Base-by-base conservation (phyloP, 2,113 vertebrate genomes). In the Nansenia antarctica region DNA sequence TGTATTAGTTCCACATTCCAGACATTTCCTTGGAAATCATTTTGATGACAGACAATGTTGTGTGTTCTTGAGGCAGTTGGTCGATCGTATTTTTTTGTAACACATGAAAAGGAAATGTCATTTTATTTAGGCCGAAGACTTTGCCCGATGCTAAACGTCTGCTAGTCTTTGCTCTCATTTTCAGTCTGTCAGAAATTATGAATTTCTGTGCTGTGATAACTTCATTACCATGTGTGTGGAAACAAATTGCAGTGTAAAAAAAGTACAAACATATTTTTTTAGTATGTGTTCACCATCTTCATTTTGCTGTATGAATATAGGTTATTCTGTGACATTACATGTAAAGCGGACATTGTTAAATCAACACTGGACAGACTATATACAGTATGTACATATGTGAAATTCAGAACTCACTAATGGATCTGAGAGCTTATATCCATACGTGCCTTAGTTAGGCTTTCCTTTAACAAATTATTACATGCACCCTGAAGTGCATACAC, bases 381-480 rank as follows among this genome's bases (percentile, higher is more conserved):
- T 73, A n/a, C n/a, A n/a, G n/a, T n/a, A 61, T 86, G 78, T 83
- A 76, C 70, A 85, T 52, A 70, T 70, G 30, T 61, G 66, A 63
- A 55, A 49, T 69, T 42, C 2, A 71, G 54, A 66, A 30, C 20
- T n/a, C n/a, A n/a, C n/a, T n/a, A 54, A 65, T 72, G 58, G 37
- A 52, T 62, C 47, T 61, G n/a, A 66, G 67, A 79, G 64, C 69
- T 82, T 81, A 22, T 72, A 53, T 82, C 81, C 73, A 39, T 60
- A 71, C 37, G 85, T 87, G 86, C 85, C 85, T 86, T 79, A 71
- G 52, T 67, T 62, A 69, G 76, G 73, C 76, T 71, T 67, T 65
- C 65, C 34, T 75, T 63, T 74, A 62, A 72, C 66, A 62, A 20
- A 49, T 30, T 54, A 49, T 32, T 71, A 62, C 62, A 55, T 69